These are phyloP conservation scores for Drosophila lacicola DNA, from an alignment of 2,888 invertebrate genomes.

Conservation along the genomic window DNA sequence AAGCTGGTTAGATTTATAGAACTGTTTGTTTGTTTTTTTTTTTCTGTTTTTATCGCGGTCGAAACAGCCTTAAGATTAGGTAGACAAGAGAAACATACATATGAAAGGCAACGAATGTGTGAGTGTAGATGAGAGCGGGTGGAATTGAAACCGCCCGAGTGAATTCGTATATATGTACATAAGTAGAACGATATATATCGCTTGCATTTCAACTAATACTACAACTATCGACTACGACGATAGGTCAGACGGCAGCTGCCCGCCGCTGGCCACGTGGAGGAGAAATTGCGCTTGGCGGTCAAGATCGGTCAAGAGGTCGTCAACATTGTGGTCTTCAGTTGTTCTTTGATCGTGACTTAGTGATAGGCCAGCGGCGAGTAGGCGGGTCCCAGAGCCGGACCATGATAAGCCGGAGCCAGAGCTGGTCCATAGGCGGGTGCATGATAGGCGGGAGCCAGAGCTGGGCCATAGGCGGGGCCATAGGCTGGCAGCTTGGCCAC, in stretches of 20 bases:
- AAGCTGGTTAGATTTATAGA: slow-evolving; percentile 19
- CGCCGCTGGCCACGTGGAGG: slow-evolving; percentile 38
- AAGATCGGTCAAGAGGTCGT: slow-evolving; percentile 60
- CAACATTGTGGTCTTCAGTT: slow-evolving; percentile 32
- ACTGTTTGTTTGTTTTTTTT: slow-evolving; percentile 54
- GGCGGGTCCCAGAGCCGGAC: slow-evolving; percentile 49
- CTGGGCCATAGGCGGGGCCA: slow-evolving; percentile 47
- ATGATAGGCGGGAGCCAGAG: slow-evolving; percentile 44
- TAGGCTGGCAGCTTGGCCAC: slow-evolving; percentile 67
- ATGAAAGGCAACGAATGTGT: slow-evolving; percentile 67
- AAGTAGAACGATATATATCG: slow-evolving; percentile 61
- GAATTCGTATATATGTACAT: slow-evolving; percentile 57
- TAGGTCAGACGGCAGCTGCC: slow-evolving; percentile 34
- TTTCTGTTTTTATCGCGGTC: slow-evolving; percentile 84
- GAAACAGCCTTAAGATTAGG: slow-evolving; percentile 84
- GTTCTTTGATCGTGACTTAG: slow-evolving; percentile 54
- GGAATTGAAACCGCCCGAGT: slow-evolving; percentile 9
- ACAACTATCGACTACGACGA: slow-evolving; percentile 69
- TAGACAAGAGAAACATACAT: slow-evolving; percentile 74
- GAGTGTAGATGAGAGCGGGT: slow-evolving; percentile 52
- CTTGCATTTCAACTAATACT: slow-evolving; percentile 75
- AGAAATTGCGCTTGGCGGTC: slow-evolving; percentile 41
- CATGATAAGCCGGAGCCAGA: slow-evolving; percentile 34
- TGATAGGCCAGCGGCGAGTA: slow-evolving; percentile 63
- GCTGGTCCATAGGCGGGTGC: slow-evolving; percentile 47